Evolutionary conservation across 2,797 vertebrate genomes (phyloP), one percentile per base, ranked within the genome.

Genomic region (Salmo trutta): DNA sequence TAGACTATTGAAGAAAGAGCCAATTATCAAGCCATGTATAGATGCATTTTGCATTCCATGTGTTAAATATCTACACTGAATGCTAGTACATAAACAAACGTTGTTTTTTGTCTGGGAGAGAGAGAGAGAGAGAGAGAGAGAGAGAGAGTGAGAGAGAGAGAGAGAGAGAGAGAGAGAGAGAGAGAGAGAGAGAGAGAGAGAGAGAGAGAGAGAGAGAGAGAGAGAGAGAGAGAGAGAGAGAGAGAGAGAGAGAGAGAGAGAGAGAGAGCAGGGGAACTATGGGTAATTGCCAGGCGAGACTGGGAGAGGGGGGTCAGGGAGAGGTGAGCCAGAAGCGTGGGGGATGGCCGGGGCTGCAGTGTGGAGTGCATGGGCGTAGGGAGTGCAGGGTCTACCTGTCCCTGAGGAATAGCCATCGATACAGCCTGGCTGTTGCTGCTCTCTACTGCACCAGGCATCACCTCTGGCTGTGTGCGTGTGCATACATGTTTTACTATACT

Each of bases 341-440:
- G 59, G 59, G 59, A 24, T 10, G 10, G 59, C n/a, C 21, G 12
- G 59, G 59, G 21, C 59, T 10, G 53, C 27, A 6, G 5, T 64
- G 59, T 33, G 56, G 56, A 27, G 71, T 33, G 73, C 12, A 21
- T 41, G 73, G 59, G 56, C 54, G 56, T 62, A 19, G 59, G 8
- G 4, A 29, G 17, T 29, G 41, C 73, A 21, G 73, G 54, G 31
- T 36, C 59, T 80, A 72, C 84, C 80, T 75, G 77, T 75, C 80
- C 77, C 53, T 65, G 73, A 67, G 75, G 80, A 78, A 77, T 77
- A 74, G 69, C 62, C 64, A 41, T 83, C 79, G 24, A 64, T 64
- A 64, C 59, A 12, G n/a, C 59, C 24, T 64, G 59, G 59, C 59
- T 64, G 59, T 24, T 24, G 21, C 21, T 64, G 10, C 21, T 64